Percentiles rank a stretch among this genome's conserved stretches.
Evolutionary conservation across 2,888 invertebrate species (phyloP).

Genomic region (Stegophylla sp.): DNA sequence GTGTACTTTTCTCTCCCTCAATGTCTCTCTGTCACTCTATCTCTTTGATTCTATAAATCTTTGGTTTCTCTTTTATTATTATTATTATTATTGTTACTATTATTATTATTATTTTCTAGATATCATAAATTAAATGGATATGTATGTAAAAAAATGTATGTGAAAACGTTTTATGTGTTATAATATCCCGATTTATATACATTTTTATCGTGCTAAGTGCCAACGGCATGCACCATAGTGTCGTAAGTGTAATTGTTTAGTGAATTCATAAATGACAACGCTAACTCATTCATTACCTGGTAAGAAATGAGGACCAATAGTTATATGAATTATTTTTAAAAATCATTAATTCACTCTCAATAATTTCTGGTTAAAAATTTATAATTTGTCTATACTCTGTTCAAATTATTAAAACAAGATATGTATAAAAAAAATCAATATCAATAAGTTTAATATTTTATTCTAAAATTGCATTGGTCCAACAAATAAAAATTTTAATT

Average conservation of each 20-base stretch:
- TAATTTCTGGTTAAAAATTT: neutral
- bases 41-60: constrained; percentile 38
- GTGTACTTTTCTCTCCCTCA: constrained; percentile 10
- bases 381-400: neutral
- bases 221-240: constrained; percentile 51
- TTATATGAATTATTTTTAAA: neutral
- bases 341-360: neutral
- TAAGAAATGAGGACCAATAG: constrained; percentile 63
- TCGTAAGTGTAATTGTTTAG: constrained; percentile 37
- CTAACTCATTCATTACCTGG: constrained; percentile 68
- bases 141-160: neutral
- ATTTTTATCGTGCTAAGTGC: constrained; percentile 25
- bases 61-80: constrained; percentile 25
- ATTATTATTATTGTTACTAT: constrained; percentile 3
- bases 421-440: constrained; percentile 34
- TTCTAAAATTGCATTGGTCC: neutral
- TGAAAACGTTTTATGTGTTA: neutral
- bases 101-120: constrained; percentile 14
- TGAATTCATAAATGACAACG: constrained; percentile 66
- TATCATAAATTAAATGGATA: neutral
- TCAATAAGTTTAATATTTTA: neutral
- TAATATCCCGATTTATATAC: neutral
- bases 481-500: neutral
- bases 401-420: neutral
- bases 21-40: constrained; percentile 20